Conservation (phyloP, 2,797 vertebrate species). For the Meriones psammophilus region DNA sequence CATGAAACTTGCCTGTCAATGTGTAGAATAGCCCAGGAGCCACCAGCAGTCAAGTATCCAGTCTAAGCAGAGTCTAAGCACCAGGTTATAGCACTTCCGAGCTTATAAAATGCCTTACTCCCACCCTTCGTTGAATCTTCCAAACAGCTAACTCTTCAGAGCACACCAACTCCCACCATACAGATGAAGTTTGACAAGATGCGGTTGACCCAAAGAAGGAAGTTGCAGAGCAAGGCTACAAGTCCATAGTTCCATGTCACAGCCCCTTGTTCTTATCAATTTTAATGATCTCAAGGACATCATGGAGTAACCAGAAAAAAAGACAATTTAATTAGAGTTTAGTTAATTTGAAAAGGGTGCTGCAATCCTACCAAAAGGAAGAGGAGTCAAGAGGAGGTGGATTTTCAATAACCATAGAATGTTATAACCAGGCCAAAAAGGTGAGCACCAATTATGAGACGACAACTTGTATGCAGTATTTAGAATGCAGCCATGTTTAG, state of each 20-base stretch:
- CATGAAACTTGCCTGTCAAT: not conserved
- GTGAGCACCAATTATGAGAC: not conserved
- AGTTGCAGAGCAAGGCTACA: conserved; percentile 22
- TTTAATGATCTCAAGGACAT: conserved; percentile 58
- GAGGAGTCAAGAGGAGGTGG: conserved; percentile 18
- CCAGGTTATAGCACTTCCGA: not conserved
- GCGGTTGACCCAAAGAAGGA: not conserved
- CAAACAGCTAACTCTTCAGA: not conserved
- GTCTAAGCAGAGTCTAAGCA: not conserved
- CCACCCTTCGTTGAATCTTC: not conserved
- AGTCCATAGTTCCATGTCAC: not conserved
- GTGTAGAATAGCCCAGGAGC: not conserved
- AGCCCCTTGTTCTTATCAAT: conserved; percentile 41
- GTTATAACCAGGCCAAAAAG: not conserved
- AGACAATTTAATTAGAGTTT: conserved; percentile 61
- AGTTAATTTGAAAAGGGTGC: conserved; percentile 67
- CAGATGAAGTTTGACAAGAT: conserved; percentile 41
- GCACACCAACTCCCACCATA: conserved; percentile 19
- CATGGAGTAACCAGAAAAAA: conserved; percentile 63
- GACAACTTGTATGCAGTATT: conserved; percentile 24
- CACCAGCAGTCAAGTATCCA: not conserved
- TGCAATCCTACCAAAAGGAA: conserved; percentile 39
- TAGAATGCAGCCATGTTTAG: conserved; percentile 21
- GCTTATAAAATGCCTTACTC: conserved; percentile 26
- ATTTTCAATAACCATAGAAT: conserved; percentile 20